Evolutionary conservation across 2,113 vertebrate genomes (phyloP), one percentile per base, ranked within the genome.

Genomic region (Chlorodrepanis virens): DNA sequence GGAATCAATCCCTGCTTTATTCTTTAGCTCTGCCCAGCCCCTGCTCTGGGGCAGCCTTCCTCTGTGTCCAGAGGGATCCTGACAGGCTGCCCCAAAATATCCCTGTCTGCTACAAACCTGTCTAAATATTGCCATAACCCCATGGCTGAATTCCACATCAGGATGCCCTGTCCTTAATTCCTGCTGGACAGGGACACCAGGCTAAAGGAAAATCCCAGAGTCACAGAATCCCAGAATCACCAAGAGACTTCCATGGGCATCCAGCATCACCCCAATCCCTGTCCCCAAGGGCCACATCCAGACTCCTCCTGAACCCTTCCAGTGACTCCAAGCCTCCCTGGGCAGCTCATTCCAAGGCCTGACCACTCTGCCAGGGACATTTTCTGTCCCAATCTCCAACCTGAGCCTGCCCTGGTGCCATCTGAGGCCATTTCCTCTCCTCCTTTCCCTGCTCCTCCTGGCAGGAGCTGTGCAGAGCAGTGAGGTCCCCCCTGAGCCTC

Each of bases 371-470:
- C n/a, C n/a, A 49, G 74, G 56, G 35, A 25, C 27, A 11, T 42
- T 42, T 54, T 31, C 15, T 33, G 4, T 23, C 4, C 45, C 11
- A 42, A 1, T 52, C 47, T 27, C 59, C 8, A 18, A 0, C 1
- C 60, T 35, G 49, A 42, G 6, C 49, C 61, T 67, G 1, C 16
- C 12, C 27, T 37, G 61, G 33, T 19, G 61, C 39, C 1, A 15
- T 65, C 4, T 19, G 61, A 37, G 61, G 61, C 50, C 50, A 7
- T 54, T 65, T 24, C 40, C 50, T 67, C 77, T 80, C 39, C 1
- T 52, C 2, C 6, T 53, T 14, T 53, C 49, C 31, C 76, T n/a
- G 37, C 19, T 33, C n/a, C 63, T 80, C 63, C 61, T 67, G 76
- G 1, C 76, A 79, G 61, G 76, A 49, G 45, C 2, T 79, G 47